phyloP scores from a whole-genome alignment of 2,888 invertebrate genomes.

The Imbricaverruca yamaguchii region DNA sequence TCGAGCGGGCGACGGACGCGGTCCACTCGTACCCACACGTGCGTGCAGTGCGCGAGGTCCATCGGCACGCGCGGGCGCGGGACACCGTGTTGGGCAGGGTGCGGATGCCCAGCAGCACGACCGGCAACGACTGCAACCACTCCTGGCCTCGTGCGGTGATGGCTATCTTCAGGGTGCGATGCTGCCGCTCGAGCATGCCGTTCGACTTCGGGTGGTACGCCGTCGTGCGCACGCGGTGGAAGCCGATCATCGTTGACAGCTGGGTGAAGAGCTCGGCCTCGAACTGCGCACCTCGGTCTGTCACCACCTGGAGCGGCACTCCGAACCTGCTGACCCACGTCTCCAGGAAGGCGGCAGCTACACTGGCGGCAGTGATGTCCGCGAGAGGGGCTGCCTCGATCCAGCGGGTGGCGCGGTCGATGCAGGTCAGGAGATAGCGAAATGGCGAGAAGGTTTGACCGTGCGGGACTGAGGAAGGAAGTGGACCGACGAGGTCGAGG shows the following conservation, averaged over 20 bases:
- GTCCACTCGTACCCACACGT: neutral
- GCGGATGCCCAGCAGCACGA: constrained; percentile 39
- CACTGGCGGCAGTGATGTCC: neutral
- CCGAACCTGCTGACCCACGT: neutral
- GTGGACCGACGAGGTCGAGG: neutral
- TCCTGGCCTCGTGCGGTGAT: constrained; percentile 35
- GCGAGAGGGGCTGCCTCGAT: neutral
- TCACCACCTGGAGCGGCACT: constrained; percentile 31
- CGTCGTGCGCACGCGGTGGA: neutral
- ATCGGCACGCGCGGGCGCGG: neutral
- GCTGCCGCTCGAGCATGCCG: constrained; percentile 42
- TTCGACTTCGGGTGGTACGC: constrained; percentile 37
- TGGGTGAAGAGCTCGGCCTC: constrained; percentile 35
- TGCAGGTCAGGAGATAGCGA: neutral
- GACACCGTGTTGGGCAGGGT: constrained; percentile 34
- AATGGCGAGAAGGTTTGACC: neutral
- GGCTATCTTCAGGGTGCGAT: constrained; percentile 41
- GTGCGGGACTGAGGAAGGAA: neutral
- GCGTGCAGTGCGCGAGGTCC: neutral
- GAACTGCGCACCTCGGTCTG: constrained; percentile 38
- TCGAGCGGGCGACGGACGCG: neutral
- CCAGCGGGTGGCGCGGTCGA: neutral
- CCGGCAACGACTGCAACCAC: constrained; percentile 38
- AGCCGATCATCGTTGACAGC: constrained; percentile 28
- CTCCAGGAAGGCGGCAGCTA: neutral